A percentile compares a stretch with the other conserved stretches of the same genome.
These are phyloP conservation scores for Albula glossodonta DNA, from an alignment of 2,113 vertebrate genomes.

Conservation along the genomic window DNA sequence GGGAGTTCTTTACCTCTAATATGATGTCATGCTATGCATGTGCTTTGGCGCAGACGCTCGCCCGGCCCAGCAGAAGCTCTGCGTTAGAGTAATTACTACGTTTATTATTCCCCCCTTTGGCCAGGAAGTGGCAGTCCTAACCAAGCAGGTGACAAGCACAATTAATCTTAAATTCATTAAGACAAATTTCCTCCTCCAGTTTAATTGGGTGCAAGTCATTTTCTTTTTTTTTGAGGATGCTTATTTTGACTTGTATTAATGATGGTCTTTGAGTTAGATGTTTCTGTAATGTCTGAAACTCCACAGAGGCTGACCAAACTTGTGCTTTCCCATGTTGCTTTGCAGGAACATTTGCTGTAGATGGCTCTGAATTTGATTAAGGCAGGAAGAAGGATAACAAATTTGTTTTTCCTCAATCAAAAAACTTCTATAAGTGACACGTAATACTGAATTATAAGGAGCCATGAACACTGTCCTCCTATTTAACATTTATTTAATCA, in stretches of 20 bases:
- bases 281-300: neutral
- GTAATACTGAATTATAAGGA: no score
- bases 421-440: no score
- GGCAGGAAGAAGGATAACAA: neutral
- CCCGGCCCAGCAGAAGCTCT: neutral
- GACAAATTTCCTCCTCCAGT: neutral
- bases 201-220: constrained; percentile 6
- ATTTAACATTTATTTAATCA: no score
- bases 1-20: neutral
- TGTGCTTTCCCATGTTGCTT: neutral
- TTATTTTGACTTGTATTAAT: neutral
- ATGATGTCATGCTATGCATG: neutral
- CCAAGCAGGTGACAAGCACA: constrained; percentile 16
- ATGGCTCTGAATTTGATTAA: neutral
- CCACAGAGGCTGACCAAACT: neutral
- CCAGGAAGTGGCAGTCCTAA: constrained; percentile 9
- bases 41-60: neutral
- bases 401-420: neutral
- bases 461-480: no score
- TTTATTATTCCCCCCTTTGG: constrained; percentile 1
- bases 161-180: constrained; percentile 29
- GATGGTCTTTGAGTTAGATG: neutral
- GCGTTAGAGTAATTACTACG: neutral
- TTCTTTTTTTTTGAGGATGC: neutral
- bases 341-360: neutral